Evolutionary conservation across 2,797 vertebrate species (phyloP), one percentile per base, ranked within the genome.

Genomic region (Sebastes steindachneri): DNA sequence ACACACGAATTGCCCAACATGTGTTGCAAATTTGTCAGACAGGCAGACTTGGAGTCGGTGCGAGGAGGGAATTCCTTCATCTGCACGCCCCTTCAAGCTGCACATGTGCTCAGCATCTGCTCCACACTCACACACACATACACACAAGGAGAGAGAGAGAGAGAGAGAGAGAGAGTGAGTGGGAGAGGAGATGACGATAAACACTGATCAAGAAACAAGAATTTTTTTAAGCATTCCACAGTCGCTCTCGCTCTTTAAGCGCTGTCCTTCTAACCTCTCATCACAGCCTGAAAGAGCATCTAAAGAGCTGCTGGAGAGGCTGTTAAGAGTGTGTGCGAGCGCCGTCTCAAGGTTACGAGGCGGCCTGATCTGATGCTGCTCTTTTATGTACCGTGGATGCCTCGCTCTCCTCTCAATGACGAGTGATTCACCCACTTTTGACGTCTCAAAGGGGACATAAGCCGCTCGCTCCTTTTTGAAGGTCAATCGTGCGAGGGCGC

Each of bases 21-120:
- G 87, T 93, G 92, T 91, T 92, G 73, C 4, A 0, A 80, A 90
- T 92, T 93, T 93, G 86, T 92, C 68, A 60, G 79, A 92, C 80
- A 82, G 88, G 86, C 91, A 84, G 85, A 86, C 86, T 92, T 91
- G 89, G 88, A 88, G 79, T 88, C 77, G 48, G 78, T 68, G 83
- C 25, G 55, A 94, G 84, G 79, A 95, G 95, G 96, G 94, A 92
- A 96, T 95, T 96, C 95, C 95, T 96, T 94, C 89, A 88, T 92
- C 86, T 85, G 87, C 92, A 86, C 89, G 77, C 66, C 83, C 86
- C 84, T 85, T 71, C 79, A 73, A 86, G 88, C 90, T 89, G 88
- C 91, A 94, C 95, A 96, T 96, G 92, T 96, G 95, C 83, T 83
- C 79, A 62, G 77, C 95, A 96, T 92, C 95, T 96, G 96, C 82